Percentiles rank a stretch among this genome's conserved stretches.
These are phyloP conservation scores for Philereme vetulata DNA, from an alignment of 2,888 invertebrate genomes.

Conservation along the genomic window DNA sequence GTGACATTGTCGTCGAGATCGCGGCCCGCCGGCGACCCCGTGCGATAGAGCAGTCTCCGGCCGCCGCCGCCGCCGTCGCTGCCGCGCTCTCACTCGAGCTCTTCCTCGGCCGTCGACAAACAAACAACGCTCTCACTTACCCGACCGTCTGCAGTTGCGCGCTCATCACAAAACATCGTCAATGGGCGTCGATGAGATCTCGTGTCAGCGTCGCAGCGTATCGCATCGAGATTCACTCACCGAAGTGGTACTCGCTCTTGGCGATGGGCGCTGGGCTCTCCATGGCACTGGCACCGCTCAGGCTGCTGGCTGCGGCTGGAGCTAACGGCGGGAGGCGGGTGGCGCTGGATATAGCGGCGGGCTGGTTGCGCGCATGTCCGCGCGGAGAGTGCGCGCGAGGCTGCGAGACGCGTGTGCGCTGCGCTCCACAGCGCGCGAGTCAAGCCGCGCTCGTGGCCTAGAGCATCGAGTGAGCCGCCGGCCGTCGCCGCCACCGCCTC, in stretches of 20 bases:
- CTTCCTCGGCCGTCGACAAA: neutral
- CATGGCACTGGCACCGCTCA: slow-evolving; percentile 30
- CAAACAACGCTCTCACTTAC: too few relatives aligned
- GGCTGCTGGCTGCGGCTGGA: neutral
- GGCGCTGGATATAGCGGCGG: slow-evolving; percentile 34
- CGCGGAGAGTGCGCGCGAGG: slow-evolving; percentile 25
- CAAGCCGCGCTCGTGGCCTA: slow-evolving; percentile 25
- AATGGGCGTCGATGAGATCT: too few relatives aligned
- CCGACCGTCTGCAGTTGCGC: too few relatives aligned
- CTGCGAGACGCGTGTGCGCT: slow-evolving; percentile 41
- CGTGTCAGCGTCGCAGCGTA: too few relatives aligned
- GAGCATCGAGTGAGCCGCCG: slow-evolving; percentile 9
- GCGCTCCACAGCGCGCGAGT: slow-evolving; percentile 38
- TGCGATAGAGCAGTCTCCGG: neutral
- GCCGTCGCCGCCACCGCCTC: slow-evolving; percentile 22
- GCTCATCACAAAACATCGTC: too few relatives aligned
- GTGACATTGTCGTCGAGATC: slow-evolving; percentile 18
- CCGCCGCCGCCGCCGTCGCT: neutral
- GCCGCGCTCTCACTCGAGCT: neutral
- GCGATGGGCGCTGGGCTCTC: slow-evolving; percentile 54
- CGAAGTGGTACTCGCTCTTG: slow-evolving; percentile 70
- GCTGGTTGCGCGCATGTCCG: slow-evolving; percentile 41
- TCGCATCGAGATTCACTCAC: slow-evolving; percentile 54
- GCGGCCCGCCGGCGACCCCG: slow-evolving; percentile 9
- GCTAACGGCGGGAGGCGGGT: slow-evolving; percentile 25